Evolutionary conservation across 2,888 invertebrate genomes (phyloP), one percentile per base, ranked within the genome.

Genomic region (Merodon equestris): DNA sequence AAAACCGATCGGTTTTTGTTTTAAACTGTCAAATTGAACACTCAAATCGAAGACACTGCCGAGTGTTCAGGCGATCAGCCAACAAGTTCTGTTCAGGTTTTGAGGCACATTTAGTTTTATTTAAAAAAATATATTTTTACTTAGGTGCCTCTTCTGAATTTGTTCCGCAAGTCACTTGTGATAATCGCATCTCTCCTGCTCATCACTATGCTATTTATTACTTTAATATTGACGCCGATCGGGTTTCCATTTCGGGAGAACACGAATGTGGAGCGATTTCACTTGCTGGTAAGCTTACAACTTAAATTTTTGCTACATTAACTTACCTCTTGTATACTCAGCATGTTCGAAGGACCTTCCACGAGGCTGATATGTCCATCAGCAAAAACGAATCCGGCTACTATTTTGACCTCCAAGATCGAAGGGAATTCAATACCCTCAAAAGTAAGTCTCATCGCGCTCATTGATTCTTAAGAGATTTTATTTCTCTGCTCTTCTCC

Each of bases 201-300:
- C 14, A 27, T 83, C 3, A 77, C 83, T 47, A 45, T 77, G 34
- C 36, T 88, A n/a, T 87, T 87, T 63, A 77, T 85, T 44, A 84
- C 86, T 79, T 83, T 88, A 12, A 82, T 86, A 13, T 85, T 90
- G 12, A 91, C 92, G 4, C 88, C 90, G 1, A 83, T 91, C 15
- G 92, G 92, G 1, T 91, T 91, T 83, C 92, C 92, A 1, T 93
- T 91, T 83, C 89, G 89, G n/a, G 88, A 88, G 47, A 88, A 89
- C 60, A 87, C 88, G 0, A 86, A 87, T 34, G 89, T 91, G 0
- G 90, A 91, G 84, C 86, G 92, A 42, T 87, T 90, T 36, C 86
- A 90, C 54, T 86, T 91, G 36, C 84, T 90, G 84, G 92, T 92
- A 85, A 14, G 13, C 17, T 7, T 7, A 0, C 19, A 36, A 0